Base-by-base conservation (phyloP, 1,140 invertebrate species). In the Phthorimaea operculella region DNA sequence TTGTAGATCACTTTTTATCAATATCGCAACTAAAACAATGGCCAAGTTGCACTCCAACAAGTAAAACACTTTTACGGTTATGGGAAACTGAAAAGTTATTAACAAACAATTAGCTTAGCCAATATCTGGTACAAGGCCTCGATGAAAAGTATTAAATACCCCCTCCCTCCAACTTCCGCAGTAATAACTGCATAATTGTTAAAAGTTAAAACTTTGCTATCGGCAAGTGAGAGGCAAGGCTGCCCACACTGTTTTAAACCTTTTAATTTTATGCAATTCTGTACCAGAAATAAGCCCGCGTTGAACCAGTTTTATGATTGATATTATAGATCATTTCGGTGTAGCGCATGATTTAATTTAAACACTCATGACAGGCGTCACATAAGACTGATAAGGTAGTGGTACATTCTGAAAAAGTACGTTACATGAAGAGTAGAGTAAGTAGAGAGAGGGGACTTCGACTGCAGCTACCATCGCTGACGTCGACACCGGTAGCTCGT, bases 211-310 rank as follows among this genome's bases (percentile, higher is more conserved):
- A 47, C 16, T 47, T 47, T 47, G 44, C 16, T 2, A 15, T 15
- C 44, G 16, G 12, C n/a, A 11, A 47, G 44, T 47, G 44, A 47
- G 44, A 47, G 44, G 16, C 44, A 47, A 47, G 44, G 44, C n/a
- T 47, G 44, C 44, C 11, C 44, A 28, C 21, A 28, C 21, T 28
- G 21, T 28, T 6, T 28, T 28, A 28, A 28, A 28, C 21, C 21
- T 28, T 28, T 28, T 28, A 28, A 28, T 28, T 28, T 28, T 28
- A 28, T 28, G 21, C 21, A 28, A 28, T 28, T 28, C 6, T 28
- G 21, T 28, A 28, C 21, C 21, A n/a, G 21, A 28, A 28, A 28
- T 28, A 28, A 28, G 21, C 21, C 21, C 6, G 21, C 6, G 2
- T 28, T 28, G 6, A 28, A 28, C 21, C 21, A 28, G 21, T 28